A percentile compares a stretch with the other conserved stretches of the same genome.
Conservation (phyloP, 2,113 vertebrate genomes). For the Actenoides lindsayi region DNA sequence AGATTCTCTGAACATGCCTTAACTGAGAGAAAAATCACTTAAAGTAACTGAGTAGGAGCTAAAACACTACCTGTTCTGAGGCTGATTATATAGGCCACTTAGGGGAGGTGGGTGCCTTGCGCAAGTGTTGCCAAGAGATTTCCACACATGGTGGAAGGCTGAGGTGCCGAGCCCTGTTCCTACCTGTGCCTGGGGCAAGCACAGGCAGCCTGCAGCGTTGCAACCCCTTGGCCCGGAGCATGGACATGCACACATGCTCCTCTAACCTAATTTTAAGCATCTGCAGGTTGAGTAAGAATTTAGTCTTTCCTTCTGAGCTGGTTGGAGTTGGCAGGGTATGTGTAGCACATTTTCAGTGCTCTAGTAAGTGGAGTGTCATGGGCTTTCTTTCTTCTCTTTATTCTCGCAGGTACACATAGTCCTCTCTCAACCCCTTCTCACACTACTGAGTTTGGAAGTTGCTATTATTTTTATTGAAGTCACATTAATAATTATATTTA, state of each 20-base stretch:
- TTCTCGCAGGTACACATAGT: neutral
- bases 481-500: neutral
- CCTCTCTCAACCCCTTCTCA: neutral
- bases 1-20: neutral
- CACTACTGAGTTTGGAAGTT: neutral
- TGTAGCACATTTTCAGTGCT: neutral
- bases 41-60: neutral
- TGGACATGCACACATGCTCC: rapidly evolving
- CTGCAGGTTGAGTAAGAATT: neutral
- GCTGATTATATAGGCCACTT: neutral
- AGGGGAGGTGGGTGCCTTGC: rapidly evolving
- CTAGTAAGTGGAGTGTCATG: rapidly evolving
- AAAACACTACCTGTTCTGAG: neutral
- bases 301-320: neutral
- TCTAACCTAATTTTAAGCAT: neutral
- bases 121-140: neutral
- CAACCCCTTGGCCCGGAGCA: neutral
- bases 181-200: neutral
- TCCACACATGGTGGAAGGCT: rapidly evolving
- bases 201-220: neutral
- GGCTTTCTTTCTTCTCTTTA: neutral
- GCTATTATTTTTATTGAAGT: neutral
- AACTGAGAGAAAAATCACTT: neutral
- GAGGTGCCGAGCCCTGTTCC: neutral
- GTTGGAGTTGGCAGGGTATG: neutral